These are phyloP conservation scores for Chironomus striatipennis DNA, from an alignment of 1,140 invertebrate species.

Conservation along the genomic window DNA sequence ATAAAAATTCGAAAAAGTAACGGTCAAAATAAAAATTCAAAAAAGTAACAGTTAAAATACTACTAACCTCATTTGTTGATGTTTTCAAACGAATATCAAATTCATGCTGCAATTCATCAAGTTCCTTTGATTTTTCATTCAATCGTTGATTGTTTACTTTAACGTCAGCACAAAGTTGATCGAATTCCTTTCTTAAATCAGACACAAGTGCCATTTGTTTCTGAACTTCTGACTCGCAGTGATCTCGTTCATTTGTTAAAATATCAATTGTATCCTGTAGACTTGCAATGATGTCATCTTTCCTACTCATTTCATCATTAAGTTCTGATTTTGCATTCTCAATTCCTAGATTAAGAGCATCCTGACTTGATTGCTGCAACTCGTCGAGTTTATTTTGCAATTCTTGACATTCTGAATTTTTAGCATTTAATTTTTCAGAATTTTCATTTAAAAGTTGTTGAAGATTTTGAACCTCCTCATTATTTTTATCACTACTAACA, in stretches of 20 bases:
- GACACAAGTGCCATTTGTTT: not conserved
- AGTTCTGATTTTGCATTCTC: constrained; percentile 33
- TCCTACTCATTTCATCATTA: constrained; percentile 26
- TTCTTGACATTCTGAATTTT: constrained; percentile 42
- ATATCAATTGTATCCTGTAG: constrained; percentile 25
- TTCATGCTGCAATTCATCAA: constrained; percentile 32
- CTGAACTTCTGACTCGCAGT: not conserved
- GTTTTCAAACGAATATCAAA: not conserved
- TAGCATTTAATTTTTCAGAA: constrained; percentile 42
- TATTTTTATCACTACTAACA: constrained; percentile 25
- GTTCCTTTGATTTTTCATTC: constrained; percentile 30
- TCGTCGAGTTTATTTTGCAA: constrained; percentile 42
- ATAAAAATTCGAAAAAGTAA: too few relatives aligned
- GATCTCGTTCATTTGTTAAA: not conserved
- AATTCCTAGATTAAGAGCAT: constrained; percentile 32
- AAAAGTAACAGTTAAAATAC: too few relatives aligned
- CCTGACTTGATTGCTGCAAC: constrained; percentile 38
- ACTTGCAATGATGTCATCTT: constrained; percentile 26
- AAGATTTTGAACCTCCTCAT: constrained; percentile 32
- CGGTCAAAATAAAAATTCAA: too few relatives aligned
- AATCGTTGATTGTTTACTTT: constrained; percentile 11
- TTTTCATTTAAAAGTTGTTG: constrained; percentile 42
- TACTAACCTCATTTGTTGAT: constrained; percentile 28
- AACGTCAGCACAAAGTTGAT: constrained; percentile 18
- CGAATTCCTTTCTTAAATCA: constrained; percentile 10